Percentiles rank a stretch among this genome's conserved stretches.
Evolutionary conservation across 2,797 vertebrate species (phyloP).

Genomic region (Sebastes matsubarae): DNA sequence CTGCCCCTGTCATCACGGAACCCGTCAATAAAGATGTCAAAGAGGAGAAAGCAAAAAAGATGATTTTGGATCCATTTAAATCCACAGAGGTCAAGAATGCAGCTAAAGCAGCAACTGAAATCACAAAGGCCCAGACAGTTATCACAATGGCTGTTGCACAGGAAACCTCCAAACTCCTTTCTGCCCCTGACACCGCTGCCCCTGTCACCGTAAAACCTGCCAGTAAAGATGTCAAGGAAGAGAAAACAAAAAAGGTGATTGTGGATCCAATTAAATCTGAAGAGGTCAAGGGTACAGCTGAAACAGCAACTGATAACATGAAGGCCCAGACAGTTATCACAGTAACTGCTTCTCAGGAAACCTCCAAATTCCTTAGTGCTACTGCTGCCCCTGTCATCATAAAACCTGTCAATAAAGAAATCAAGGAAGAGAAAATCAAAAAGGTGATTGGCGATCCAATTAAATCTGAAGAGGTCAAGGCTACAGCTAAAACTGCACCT

Average conservation of each 20-base stretch:
- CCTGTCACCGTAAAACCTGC: constrained; percentile 3
- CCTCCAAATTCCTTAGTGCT: no score
- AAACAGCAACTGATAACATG: not conserved
- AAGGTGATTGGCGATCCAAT: constrained; percentile 8
- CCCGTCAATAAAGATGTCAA: constrained; percentile 13
- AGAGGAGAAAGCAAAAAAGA: not conserved
- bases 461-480: not conserved
- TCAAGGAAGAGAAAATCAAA: constrained; percentile 17
- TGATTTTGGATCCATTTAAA: constrained; percentile 2
- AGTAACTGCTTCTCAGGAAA: not conserved
- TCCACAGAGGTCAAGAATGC: not conserved
- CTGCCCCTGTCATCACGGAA: not conserved
- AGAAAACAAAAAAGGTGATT: not conserved
- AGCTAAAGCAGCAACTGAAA: not conserved
- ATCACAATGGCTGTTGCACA: not conserved
- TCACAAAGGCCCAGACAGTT: not conserved
- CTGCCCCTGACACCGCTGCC: not conserved
- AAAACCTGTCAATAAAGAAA: constrained; percentile 2
- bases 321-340: not conserved
- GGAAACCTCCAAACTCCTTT: not conserved
- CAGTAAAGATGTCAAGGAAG: constrained; percentile 10
- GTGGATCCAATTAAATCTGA: constrained; percentile 1
- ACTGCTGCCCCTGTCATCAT: not conserved
- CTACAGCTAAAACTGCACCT: not conserved
- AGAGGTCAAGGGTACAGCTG: not conserved